Base-by-base conservation (phyloP, 2,797 vertebrate genomes). In the Siniperca scherzeri region DNA sequence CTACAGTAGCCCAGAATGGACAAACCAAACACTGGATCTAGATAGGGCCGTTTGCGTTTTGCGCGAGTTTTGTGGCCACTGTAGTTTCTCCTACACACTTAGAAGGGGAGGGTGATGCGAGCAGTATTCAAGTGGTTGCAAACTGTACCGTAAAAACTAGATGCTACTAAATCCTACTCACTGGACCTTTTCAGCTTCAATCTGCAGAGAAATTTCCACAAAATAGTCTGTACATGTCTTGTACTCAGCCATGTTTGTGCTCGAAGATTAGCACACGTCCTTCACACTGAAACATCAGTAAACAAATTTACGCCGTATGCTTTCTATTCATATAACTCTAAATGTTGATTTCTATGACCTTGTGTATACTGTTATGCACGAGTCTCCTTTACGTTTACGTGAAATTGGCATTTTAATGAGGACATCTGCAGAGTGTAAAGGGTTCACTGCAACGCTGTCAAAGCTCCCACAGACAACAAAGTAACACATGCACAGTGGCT, bases 331-430 rank as follows among this genome's bases (percentile, higher is more conserved):
- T 57, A 25, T 17, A 3, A 13, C 3, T 21, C 12, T 67, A 13
- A 10, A 4, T 67, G 53, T 4, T 55, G 53, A 57, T 61, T 42
- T 59, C 40, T n/a, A 7, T 70, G 55, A 53, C 46, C 30, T 36
- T 21, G 52, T 33, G 52, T 55, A 12, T 13, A 17, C 17, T n/a
- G 40, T 22, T 60, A 74, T 50, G 25, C 25, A 33, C 68, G 25
- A 74, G 59, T 74, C 59, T 42, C 9, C 57, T 70, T 30, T 30
- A 30, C 30, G 64, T 61, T 80, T 42, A 33, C 2, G 36, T 50
- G 33, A 56, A 60, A 66, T 3, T 70, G 48, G 53, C 53, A 62
- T 70, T 82, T 65, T 13, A 60, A 44, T 60, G 46, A 74, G 56
- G 14, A 62, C 27, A 22, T 77, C 27, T 70, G 38, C 65, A 21